Evolutionary conservation across 2,113 vertebrate genomes (phyloP), one percentile per base, ranked within the genome.

Genomic region (Megaceryle torquata): DNA sequence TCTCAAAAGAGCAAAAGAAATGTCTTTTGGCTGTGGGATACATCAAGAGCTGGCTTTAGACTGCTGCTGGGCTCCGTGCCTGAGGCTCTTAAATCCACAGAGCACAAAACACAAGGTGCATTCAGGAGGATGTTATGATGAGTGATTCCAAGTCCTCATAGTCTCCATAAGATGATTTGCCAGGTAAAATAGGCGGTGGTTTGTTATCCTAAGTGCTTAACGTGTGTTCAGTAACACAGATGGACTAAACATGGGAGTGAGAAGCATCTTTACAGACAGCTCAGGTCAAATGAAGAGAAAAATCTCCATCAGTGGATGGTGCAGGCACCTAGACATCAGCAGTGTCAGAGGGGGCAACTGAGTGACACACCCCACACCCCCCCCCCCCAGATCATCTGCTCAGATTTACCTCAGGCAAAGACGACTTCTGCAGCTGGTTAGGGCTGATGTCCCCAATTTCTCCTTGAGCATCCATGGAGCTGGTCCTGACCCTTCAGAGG

Each of bases 1-100:
- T 80, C 48, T 48, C 48, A 9, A 50, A 67, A 56, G 50, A 90
- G 33, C 39, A 64, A 48, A 31, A 53, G 54, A 85, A 72, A 63
- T 5, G 6, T 13, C 37, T 61, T 57, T 74, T 1, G 5, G n/a
- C 4, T 0, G 7, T 20, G 43, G 22, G 31, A 37, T 1, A 10
- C 28, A 48, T 11, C 48, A 9, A 22, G 24, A 44, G 35, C 13
- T 2, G 3, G n/a, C 41, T 69, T 46, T 12, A 44, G 50, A 41
- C 72, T 88, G 72, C 39, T 24, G 53, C 53, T 21, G 46, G 35
- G 44, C 51, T 68, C 57, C 20, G 35, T 16, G 19, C 54, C 78
- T 21, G 31, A 21, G 46, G 4, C 50, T n/a, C 61, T 44, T 29
- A 33, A 39, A 20, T 53, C 31, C 10, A 15, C 54, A 43, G 50